A percentile compares a stretch with the other conserved stretches of the same genome.
phyloP scores from a whole-genome alignment of 2,797 vertebrate species.

The Acipenser oxyrinchus region DNA sequence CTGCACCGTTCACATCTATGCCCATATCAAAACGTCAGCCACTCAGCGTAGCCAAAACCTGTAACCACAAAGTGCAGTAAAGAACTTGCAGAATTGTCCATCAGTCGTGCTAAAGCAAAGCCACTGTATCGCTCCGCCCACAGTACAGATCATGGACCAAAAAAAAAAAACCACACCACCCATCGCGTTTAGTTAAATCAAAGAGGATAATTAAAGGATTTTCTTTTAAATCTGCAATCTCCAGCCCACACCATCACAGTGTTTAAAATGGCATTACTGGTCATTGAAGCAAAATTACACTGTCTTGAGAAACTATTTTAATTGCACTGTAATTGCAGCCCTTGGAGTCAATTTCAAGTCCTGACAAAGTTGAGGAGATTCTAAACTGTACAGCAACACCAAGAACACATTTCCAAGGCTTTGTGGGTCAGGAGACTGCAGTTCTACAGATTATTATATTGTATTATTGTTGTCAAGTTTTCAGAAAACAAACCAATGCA shows the following conservation, averaged over 20 bases:
- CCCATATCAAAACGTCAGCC: neutral
- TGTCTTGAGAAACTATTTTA: conserved; percentile 42
- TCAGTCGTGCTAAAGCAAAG: neutral
- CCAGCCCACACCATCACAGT: conserved; percentile 13
- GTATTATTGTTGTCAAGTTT: too few species aligned
- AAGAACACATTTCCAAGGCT: too few species aligned
- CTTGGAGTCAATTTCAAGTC: conserved; percentile 38
- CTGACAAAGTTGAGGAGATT: conserved; percentile 30
- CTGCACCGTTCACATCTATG: neutral
- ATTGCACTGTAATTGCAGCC: conserved; percentile 49
- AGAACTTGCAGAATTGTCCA: neutral
- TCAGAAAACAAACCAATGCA: too few species aligned
- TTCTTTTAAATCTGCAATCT: conserved; percentile 12
- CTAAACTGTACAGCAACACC: conserved; percentile 22
- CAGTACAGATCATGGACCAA: conserved; percentile 17
- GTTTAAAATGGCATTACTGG: conserved; percentile 30
- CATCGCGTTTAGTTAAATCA: neutral
- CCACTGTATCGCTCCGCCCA: conserved; percentile 2
- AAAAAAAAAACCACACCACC: conserved; percentile 38
- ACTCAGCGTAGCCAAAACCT: neutral
- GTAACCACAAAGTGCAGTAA: conserved; percentile 6
- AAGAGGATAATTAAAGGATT: conserved; percentile 42
- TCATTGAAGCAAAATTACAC: conserved; percentile 41
- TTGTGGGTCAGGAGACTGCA: too few species aligned
- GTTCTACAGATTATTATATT: too few species aligned